Percentiles rank a stretch among this genome's conserved stretches.
phyloP scores from a whole-genome alignment of 2,797 vertebrate genomes.

The Denticeps clupeoides region DNA sequence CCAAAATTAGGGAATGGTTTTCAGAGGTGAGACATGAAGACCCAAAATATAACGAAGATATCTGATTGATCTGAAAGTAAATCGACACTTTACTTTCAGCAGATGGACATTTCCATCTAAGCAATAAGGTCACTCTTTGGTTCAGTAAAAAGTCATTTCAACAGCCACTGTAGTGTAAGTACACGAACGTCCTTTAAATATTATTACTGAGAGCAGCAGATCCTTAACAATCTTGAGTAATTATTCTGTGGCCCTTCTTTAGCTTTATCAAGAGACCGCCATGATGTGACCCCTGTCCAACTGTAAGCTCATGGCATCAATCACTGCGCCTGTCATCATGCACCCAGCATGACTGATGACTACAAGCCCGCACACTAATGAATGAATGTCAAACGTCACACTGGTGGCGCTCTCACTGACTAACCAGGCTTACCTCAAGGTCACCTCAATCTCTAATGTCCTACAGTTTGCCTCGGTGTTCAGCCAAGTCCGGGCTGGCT shows the following conservation, averaged over 20 bases:
- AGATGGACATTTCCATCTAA: too few relatives aligned
- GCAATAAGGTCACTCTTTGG: too few relatives aligned
- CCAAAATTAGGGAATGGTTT: too few relatives aligned
- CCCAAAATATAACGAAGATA: too few relatives aligned
- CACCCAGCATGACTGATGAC: neutral
- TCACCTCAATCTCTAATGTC: conserved; percentile 5
- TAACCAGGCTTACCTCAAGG: conserved; percentile 1
- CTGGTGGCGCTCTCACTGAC: neutral
- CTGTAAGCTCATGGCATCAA: conserved; percentile 2
- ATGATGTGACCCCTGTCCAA: neutral
- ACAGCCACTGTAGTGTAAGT: conserved; percentile 11
- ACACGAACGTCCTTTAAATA: conserved; percentile 36
- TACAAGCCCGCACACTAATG: conserved; percentile 2
- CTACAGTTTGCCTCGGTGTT: neutral
- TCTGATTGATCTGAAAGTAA: too few relatives aligned
- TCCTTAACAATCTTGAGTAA: conserved; percentile 1
- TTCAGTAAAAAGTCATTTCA: too few relatives aligned
- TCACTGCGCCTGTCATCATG: conserved; percentile 9
- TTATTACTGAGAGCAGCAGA: neutral
- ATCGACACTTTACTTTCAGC: too few relatives aligned
- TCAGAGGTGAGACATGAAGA: too few relatives aligned
- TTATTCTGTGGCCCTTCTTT: neutral
- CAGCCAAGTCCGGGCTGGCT: neutral
- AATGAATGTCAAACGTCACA: conserved; percentile 6
- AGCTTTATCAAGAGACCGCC: conserved; percentile 1